Conservation (phyloP, 2,113 vertebrate species). For the Coregonus clupeaformis region DNA sequence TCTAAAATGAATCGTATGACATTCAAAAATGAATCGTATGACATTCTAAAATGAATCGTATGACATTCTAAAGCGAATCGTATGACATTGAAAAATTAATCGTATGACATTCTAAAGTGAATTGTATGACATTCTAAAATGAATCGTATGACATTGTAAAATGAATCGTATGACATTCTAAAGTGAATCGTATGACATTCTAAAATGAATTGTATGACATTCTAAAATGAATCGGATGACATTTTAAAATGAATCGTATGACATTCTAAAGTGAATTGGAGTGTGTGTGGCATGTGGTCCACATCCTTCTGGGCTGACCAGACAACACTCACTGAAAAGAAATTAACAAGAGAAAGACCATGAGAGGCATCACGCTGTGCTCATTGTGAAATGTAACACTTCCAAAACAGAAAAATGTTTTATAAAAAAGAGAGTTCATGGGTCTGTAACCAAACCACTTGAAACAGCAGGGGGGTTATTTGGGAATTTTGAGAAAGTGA, state of each 20-base stretch:
- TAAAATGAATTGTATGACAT: not conserved
- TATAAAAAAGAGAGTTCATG: not conserved
- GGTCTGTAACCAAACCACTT: not conserved
- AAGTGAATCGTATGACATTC: no score
- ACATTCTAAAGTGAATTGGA: not conserved
- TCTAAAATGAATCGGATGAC: not conserved
- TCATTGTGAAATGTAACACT: not conserved
- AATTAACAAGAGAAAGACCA: not conserved
- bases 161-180: not conserved
- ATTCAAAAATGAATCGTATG: no score
- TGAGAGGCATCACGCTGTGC: conserved; percentile 7
- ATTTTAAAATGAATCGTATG: not conserved
- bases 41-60: not conserved
- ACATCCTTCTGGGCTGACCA: conserved; percentile 19
- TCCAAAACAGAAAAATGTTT: conserved; percentile 9
- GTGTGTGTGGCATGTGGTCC: conserved; percentile 28
- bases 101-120: not conserved
- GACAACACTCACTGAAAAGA: conserved; percentile 21
- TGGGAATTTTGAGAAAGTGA: not conserved
- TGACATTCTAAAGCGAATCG: not conserved
- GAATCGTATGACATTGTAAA: not conserved
- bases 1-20: not conserved
- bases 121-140: no score
- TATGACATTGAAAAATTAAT: no score
- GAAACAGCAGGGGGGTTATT: not conserved